Evolutionary conservation across 2,113 vertebrate species (phyloP), one percentile per base, ranked within the genome.

Genomic region (Pipa parva): DNA sequence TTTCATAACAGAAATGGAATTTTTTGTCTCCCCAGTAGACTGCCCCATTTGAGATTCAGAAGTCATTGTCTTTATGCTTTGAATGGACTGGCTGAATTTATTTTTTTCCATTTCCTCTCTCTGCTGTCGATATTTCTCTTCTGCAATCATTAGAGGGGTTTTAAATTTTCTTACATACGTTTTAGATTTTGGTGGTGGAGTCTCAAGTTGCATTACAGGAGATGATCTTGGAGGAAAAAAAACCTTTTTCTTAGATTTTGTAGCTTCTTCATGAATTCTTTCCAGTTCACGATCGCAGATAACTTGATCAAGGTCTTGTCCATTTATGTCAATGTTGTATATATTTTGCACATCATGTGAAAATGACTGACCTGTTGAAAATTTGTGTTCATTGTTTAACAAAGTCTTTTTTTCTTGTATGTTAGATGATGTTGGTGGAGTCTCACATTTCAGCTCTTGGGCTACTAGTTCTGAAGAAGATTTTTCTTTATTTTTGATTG

Each of bases 121-220:
- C 60, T 89, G 78, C 56, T 87, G 85, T 33, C 87, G 81, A 55
- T 83, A 93, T 70, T 90, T 95, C 79, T 91, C 89, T 79, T 95
- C 92, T 29, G 93, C 89, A 72, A 95, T 88, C 83, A 95, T 95
- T 81, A 97, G 82, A 33, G 91, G 86, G 9, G 93, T 95, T 80
- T 86, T 92, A 76, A 94, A 95, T 88, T 89, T 94, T 74, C 84
- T 88, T 42, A 73, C 63, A 36, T 85, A 90, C 2, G 88, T 79
- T 71, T 90, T 91, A n/a, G 82, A 83, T 76, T 77, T 85, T 73
- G 76, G 77, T 46, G 63, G 73, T 15, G 80, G 80, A 29, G 80
- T 63, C 46, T 86, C 84, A 39, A 78, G 80, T 42, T 87, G 79
- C 28, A 91, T 79, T 31, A 91, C 88, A 58, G 90, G 92, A 49